These are phyloP conservation scores for Uropsilus gracilis DNA, from an alignment of 2,113 vertebrate genomes.

Conservation along the genomic window DNA sequence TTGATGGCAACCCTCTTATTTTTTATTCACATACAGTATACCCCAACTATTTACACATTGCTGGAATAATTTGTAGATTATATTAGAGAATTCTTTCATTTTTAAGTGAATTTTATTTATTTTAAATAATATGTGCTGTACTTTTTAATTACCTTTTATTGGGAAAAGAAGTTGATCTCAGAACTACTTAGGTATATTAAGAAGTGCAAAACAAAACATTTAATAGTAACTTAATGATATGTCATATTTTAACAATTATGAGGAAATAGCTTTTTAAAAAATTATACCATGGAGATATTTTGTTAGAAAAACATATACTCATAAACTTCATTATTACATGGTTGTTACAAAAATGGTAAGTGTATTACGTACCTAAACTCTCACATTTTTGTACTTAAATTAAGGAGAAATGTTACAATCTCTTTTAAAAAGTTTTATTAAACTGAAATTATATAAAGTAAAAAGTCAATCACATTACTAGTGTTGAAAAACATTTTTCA, in stretches of 20 bases:
- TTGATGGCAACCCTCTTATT: neutral
- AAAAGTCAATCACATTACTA: conserved; percentile 7
- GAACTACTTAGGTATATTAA: neutral
- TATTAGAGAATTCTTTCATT: neutral
- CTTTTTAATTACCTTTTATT: neutral
- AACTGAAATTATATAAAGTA: conserved; percentile 41
- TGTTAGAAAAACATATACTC: conserved; percentile 4
- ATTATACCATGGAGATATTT: neutral
- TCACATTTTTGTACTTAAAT: conserved; percentile 24
- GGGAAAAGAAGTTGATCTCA: neutral
- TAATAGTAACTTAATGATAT: neutral
- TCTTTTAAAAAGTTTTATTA: neutral
- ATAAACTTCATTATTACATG: neutral
- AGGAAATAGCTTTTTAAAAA: neutral
- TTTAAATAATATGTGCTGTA: neutral
- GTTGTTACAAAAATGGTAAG: neutral
- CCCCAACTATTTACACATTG: neutral
- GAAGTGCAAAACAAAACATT: neutral
- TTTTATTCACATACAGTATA: neutral
- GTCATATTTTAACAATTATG: conserved; percentile 18
- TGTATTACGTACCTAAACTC: neutral
- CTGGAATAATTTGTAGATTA: neutral
- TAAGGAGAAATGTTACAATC: neutral
- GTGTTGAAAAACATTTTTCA: conserved; percentile 47
- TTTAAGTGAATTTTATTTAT: no score